Conservation (phyloP, 2,113 vertebrate genomes). For the Hemiscyllium ocellatum region DNA sequence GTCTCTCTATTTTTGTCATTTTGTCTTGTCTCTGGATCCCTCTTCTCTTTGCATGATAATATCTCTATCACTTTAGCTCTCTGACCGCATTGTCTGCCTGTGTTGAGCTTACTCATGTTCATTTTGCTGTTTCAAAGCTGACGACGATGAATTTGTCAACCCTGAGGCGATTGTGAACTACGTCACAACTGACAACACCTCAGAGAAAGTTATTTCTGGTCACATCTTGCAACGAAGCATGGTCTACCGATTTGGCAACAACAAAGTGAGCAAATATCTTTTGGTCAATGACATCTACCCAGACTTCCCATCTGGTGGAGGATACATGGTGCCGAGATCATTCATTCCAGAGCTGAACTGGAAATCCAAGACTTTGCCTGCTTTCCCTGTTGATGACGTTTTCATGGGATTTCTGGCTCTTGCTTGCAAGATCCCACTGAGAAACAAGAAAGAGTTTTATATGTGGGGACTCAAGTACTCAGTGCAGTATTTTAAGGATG, state of each 20-base stretch:
- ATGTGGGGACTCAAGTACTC: neutral
- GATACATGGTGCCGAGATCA: conserved; percentile 32
- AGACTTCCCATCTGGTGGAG: conserved; percentile 40
- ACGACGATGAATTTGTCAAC: conserved; percentile 40
- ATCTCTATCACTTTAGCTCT: no score
- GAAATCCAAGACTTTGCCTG: conserved; percentile 37
- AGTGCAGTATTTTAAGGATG: neutral
- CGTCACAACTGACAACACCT: neutral
- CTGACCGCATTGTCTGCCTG: neutral
- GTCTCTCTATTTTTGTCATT: no score
- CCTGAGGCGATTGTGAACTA: neutral
- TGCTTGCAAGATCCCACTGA: conserved; percentile 41
- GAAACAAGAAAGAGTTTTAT: neutral
- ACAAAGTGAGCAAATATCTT: neutral
- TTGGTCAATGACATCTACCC: neutral
- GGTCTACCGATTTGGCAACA: neutral
- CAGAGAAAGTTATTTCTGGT: conserved; percentile 27
- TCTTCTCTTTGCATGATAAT: no score
- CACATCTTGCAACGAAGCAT: neutral
- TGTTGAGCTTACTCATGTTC: neutral
- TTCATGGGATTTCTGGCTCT: conserved; percentile 41
- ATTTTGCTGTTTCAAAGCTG: neutral
- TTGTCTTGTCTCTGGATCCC: no score
- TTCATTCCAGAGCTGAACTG: neutral
- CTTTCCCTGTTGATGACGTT: conserved; percentile 39